These are phyloP conservation scores for Schizaphis graminum DNA, from an alignment of 2,888 invertebrate genomes.

Conservation along the genomic window DNA sequence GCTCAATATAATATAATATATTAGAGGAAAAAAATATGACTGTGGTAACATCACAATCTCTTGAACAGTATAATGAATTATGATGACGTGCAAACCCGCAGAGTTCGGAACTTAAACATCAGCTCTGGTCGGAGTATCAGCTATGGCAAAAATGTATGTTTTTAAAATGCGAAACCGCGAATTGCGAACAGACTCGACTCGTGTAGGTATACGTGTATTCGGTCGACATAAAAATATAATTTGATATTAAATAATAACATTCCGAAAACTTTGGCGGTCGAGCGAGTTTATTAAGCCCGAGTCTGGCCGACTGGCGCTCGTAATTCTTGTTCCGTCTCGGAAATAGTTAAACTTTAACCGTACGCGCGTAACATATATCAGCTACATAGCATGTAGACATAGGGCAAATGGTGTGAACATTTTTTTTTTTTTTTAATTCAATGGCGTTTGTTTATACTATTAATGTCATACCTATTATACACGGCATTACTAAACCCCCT, in stretches of 20 bases:
- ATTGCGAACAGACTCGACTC: not conserved
- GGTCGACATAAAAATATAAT: not conserved
- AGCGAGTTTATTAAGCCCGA: not conserved
- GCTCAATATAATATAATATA: not conserved
- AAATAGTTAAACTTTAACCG: not conserved
- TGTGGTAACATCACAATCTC: not conserved
- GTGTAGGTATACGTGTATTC: not conserved
- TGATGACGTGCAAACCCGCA: not conserved
- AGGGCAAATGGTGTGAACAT: not conserved
- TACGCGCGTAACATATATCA: not conserved
- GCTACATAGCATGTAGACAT: too few relatives aligned
- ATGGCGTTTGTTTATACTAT: not conserved
- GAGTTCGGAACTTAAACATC: not conserved
- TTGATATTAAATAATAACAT: not conserved
- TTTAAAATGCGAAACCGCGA: not conserved
- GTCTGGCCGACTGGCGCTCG: not conserved
- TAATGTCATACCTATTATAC: not conserved
- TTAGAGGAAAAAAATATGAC: not conserved
- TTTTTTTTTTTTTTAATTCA: not conserved
- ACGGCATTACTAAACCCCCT: not conserved
- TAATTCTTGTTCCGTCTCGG: not conserved
- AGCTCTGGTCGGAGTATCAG: not conserved
- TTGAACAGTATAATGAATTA: not conserved
- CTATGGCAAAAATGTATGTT: not conserved
- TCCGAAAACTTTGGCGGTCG: not conserved